These are phyloP conservation scores for Cheilosia impressa DNA, from an alignment of 2,888 invertebrate genomes.

Conservation along the genomic window DNA sequence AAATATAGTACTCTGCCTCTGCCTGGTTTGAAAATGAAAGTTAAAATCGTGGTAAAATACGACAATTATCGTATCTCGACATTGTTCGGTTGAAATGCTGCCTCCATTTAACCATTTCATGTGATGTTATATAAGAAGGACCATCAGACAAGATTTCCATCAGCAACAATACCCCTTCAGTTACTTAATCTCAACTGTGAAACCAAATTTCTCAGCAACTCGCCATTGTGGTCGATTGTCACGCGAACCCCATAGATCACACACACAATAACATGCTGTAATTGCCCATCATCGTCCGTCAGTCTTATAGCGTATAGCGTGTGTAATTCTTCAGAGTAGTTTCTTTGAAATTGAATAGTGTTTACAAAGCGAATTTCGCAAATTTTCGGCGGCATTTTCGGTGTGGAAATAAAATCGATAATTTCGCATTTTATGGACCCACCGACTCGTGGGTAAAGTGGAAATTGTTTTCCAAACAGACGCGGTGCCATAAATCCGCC, in stretches of 20 bases:
- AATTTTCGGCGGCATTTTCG: neutral
- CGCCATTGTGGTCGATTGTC: slow-evolving; percentile 11
- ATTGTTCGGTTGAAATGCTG: slow-evolving; percentile 9
- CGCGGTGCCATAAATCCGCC: too few relatives aligned
- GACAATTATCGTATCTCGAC: slow-evolving; percentile 12
- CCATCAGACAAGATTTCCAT: neutral
- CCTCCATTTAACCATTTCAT: neutral
- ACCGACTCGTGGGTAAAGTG: neutral
- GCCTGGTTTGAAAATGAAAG: slow-evolving; percentile 8
- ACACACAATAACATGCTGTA: neutral
- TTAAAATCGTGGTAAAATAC: neutral
- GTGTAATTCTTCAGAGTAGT: neutral
- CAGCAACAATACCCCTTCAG: neutral
- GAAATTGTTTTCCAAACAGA: neutral
- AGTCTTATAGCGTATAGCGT: too few relatives aligned
- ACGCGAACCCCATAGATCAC: neutral
- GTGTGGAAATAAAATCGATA: slow-evolving; percentile 5
- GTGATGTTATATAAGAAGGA: neutral
- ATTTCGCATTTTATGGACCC: neutral
- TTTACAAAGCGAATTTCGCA: slow-evolving; percentile 5
- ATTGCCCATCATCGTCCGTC: neutral
- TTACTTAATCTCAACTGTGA: slow-evolving; percentile 20
- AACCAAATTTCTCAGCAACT: neutral
- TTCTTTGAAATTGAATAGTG: neutral
- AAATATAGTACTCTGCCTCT: too few relatives aligned